Evolutionary conservation across 2,113 vertebrate species (phyloP), one percentile per base, ranked within the genome.

Genomic region (Dromaius novaehollandiae): DNA sequence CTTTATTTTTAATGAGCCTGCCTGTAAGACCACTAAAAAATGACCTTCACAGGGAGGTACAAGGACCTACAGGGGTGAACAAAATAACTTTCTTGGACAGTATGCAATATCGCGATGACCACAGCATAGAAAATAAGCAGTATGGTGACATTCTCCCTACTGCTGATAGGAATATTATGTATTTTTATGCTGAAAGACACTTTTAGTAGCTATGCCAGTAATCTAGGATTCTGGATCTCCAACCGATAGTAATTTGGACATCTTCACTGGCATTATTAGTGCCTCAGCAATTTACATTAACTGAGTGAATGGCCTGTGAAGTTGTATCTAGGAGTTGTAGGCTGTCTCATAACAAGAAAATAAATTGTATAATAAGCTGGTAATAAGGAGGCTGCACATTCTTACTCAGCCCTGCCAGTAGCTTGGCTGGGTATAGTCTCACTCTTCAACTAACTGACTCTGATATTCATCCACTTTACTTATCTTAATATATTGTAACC

Each of bases 1-100:
- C 84, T 96, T 97, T 68, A 83, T 94, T 94, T 91, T 96, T 96
- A 90, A 96, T 89, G 82, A 96, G 38, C 77, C 51, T 95, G 82
- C 79, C 84, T 94, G 55, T 69, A 94, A 96, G 78, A 86, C 77
- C 79, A 95, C 84, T 96, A 95, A 95, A 96, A 97, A 90, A 73
- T 89, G 95, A 95, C 96, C 95, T 97, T 97, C 95, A 91, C 56
- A 76, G 80, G 77, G 55, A 93, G 73, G 68, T 94, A 48, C 71
- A 95, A 95, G 89, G 86, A 74, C 88, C 90, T 88, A 55, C 28
- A 75, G 21, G 81, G 55, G 40, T 91, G 81, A 87, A 74, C 66
- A 85, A 88, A 96, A 91, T 88, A 97, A 46, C 64, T 93, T 91
- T 81, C 34, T 68, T 92, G 60, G 88, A 38, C 63, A 73, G 53